These are phyloP conservation scores for Flabesymbios commensalis DNA, from an alignment of 2,888 invertebrate genomes.

Conservation along the genomic window DNA sequence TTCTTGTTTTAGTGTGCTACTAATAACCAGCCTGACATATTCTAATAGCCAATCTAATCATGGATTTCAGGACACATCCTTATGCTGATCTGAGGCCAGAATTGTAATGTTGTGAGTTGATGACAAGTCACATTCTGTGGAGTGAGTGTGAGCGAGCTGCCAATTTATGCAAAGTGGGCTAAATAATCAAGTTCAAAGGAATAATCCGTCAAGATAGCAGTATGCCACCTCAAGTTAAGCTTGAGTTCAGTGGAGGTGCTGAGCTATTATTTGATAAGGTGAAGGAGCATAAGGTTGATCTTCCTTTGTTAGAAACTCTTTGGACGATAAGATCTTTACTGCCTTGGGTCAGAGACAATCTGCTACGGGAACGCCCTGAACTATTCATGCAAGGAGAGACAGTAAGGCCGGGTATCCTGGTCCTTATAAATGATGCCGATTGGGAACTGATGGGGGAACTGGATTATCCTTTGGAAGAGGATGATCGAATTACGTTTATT, in stretches of 20 bases:
- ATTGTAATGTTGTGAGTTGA: too few relatives aligned
- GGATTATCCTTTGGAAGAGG: slow-evolving; percentile 60
- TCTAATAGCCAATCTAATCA: too few relatives aligned
- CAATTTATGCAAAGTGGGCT: too few relatives aligned
- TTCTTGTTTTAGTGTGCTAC: too few relatives aligned
- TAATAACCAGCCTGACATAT: too few relatives aligned
- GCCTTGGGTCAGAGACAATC: slow-evolving; percentile 81
- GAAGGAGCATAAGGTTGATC: slow-evolving; percentile 72
- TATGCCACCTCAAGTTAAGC: slow-evolving; percentile 1
- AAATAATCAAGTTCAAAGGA: too few relatives aligned
- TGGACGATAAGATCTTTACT: slow-evolving; percentile 70
- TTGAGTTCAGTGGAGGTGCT: slow-evolving; percentile 77
- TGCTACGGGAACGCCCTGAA: slow-evolving; percentile 83
- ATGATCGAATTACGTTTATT: slow-evolving; percentile 64
- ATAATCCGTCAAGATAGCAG: too few relatives aligned
- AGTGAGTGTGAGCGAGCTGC: too few relatives aligned
- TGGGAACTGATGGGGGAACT: slow-evolving; percentile 80
- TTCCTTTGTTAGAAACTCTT: slow-evolving; percentile 63
- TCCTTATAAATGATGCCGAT: slow-evolving; percentile 91
- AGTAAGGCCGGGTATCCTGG: slow-evolving; percentile 86
- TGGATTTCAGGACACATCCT: too few relatives aligned
- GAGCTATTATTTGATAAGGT: slow-evolving; percentile 86
- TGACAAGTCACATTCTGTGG: too few relatives aligned
- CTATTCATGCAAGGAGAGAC: slow-evolving; percentile 62
- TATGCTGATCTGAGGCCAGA: too few relatives aligned